Evolutionary conservation across 2,113 vertebrate species (phyloP), one percentile per base, ranked within the genome.

Genomic region (Benitochromis conjunctus): DNA sequence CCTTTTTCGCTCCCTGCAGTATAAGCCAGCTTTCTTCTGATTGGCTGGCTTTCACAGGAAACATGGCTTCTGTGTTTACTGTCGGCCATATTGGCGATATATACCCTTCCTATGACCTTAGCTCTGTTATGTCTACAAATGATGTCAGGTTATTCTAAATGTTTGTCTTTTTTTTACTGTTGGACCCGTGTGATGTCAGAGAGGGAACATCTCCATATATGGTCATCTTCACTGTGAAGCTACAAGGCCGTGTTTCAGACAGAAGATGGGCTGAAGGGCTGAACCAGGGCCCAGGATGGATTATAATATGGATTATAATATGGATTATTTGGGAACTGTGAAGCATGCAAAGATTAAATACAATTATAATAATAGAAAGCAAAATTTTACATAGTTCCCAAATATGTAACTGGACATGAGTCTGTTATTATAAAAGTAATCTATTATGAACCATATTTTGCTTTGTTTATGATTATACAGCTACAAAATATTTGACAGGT

Each of bases 311-410:
- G 12, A 38, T 64, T 64, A 62, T 36, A 36, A 62, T 62, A n/a
- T 62, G 31, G 58, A 36, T 62, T 0, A 0, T 36, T 69, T 69
- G 10, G 26, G 13, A 71, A 71, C 64, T 71, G 38, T 71, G 38
- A 69, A 69, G 43, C 5, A 0, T 69, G 64, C 38, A 43, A 69
- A 43, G 60, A 24, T 21, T 69, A 69, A 69, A 43, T 69, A 9
- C n/a, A 69, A 69, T 41, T 41, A 9, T 69, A 41, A 69, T 69
- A 69, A 43, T 43, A 41, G 34, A 41, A 21, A 41, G 36, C 11
- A 38, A 41, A 14, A 21, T 66, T 66, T 21, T 21, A 43, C 38
- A 24, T 16, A 26, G n/a, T 46, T 13, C 64, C 21, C 38, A 46
- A 1, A 71, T 71, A 16, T 71, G 64, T 9, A 46, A 43, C 38